A percentile compares a stretch with the other conserved stretches of the same genome.
phyloP scores from a whole-genome alignment of 2,888 invertebrate species.

The Nemotelus nigrinus region DNA sequence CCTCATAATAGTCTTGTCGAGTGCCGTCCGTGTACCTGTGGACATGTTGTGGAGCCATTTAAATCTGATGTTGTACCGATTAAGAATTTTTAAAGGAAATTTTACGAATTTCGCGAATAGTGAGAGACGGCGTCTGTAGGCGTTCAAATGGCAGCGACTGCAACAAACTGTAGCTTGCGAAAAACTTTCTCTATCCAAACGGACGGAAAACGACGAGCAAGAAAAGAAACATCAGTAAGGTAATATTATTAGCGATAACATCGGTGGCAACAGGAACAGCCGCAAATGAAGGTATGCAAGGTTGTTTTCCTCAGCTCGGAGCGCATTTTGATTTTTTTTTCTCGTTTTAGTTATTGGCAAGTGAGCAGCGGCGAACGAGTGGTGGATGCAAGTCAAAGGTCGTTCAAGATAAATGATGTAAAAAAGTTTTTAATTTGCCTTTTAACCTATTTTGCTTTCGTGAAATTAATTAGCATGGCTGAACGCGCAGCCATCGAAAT shows the following conservation, averaged over 20 bases:
- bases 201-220: background rate
- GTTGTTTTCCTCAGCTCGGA: no score
- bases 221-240: background rate
- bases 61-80: constrained; percentile 54
- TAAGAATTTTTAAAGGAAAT: constrained; percentile 50
- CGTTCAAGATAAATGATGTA: background rate
- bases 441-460: constrained; percentile 21
- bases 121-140: background rate
- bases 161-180: background rate
- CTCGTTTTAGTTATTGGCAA: no score
- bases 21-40: constrained; percentile 50
- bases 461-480: background rate
- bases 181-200: background rate
- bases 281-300: background rate
- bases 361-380: no score
- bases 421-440: constrained; percentile 36
- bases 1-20: constrained; percentile 41
- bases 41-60: constrained; percentile 53
- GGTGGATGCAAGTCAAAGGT: no score
- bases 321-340: no score
- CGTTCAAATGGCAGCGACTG: background rate
- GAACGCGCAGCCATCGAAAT: no score
- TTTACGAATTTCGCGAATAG: constrained; percentile 30
- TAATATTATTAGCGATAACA: constrained; percentile 42
- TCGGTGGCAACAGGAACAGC: constrained; percentile 35